These are phyloP conservation scores for Chlorops oryzae DNA, from an alignment of 1,140 invertebrate genomes.

Conservation along the genomic window DNA sequence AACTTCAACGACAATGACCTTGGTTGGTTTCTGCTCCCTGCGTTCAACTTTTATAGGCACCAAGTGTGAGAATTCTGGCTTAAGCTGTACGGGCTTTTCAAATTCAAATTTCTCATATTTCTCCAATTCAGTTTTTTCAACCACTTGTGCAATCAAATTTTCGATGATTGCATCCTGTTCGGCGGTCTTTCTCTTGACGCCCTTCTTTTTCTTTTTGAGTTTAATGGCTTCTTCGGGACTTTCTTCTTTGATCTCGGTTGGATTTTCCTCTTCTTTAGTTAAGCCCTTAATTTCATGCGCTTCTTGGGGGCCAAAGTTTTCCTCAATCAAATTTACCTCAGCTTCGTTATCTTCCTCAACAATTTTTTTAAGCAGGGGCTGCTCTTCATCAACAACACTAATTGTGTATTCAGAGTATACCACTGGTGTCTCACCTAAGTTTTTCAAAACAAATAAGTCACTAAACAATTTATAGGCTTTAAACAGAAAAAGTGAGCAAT, in stretches of 20 bases:
- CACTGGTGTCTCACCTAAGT: constrained; percentile 36
- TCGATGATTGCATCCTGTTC: constrained; percentile 44
- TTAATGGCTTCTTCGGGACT: constrained; percentile 24
- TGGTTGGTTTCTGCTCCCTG: constrained; percentile 42
- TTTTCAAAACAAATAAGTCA: no score
- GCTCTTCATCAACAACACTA: constrained; percentile 38
- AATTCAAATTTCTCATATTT: constrained; percentile 43
- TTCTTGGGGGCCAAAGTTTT: constrained; percentile 25
- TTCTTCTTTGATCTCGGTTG: constrained; percentile 17
- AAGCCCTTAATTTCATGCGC: constrained; percentile 34
- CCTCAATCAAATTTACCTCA: constrained; percentile 35
- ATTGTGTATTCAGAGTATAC: constrained; percentile 38
- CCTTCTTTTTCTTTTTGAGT: constrained; percentile 39
- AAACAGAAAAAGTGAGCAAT: no score
- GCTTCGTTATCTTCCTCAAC: constrained; percentile 29
- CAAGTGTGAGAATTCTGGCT: constrained; percentile 36
- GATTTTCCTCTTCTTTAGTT: constrained; percentile 35
- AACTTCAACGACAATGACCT: constrained; percentile 37
- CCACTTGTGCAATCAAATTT: constrained; percentile 39
- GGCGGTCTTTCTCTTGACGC: constrained; percentile 37
- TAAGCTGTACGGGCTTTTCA: constrained; percentile 34
- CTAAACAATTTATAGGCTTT: no score
- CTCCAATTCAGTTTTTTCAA: constrained; percentile 44
- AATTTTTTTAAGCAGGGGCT: constrained; percentile 6
- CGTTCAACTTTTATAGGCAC: constrained; percentile 42